Percentiles rank a stretch among this genome's conserved stretches.
These are phyloP conservation scores for Catostomus latipinnis DNA, from an alignment of 2,797 vertebrate genomes.

Conservation along the genomic window DNA sequence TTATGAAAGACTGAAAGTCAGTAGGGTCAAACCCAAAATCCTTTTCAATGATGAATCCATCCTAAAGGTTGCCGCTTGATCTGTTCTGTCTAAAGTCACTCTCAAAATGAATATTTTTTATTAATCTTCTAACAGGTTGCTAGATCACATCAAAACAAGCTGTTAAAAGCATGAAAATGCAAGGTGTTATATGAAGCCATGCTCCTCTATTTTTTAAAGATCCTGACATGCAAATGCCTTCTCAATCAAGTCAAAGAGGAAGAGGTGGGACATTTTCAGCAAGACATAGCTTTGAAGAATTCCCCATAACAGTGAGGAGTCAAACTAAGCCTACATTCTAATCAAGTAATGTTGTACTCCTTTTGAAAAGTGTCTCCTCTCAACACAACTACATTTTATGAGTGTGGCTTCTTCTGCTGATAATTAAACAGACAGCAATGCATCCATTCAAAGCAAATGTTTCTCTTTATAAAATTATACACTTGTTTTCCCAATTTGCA, in stretches of 20 bases:
- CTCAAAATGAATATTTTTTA: slow-evolving; percentile 29
- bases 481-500: slow-evolving; percentile 1
- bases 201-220: background rate
- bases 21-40: slow-evolving; percentile 15
- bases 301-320: slow-evolving; percentile 15
- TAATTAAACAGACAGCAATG: slow-evolving; percentile 2
- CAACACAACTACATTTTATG: slow-evolving; percentile 1
- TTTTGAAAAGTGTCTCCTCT: slow-evolving; percentile 14
- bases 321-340: slow-evolving; percentile 10
- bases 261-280: slow-evolving; percentile 8
- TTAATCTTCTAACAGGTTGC: slow-evolving; percentile 7
- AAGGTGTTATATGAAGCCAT: slow-evolving; percentile 20
- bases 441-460: background rate
- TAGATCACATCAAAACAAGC: slow-evolving; percentile 12
- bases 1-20: slow-evolving; percentile 13
- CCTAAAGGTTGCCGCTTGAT: background rate
- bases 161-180: slow-evolving; percentile 14
- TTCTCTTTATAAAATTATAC: slow-evolving; percentile 15
- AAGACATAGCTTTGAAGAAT: slow-evolving; percentile 42
- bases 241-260: slow-evolving; percentile 10
- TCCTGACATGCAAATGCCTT: slow-evolving; percentile 13
- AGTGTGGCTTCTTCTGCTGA: background rate
- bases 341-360: slow-evolving; percentile 20
- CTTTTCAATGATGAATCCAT: background rate
- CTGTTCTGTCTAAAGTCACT: background rate